These are phyloP conservation scores for Haemorhous mexicanus DNA, from an alignment of 2,113 vertebrate genomes.

Conservation along the genomic window DNA sequence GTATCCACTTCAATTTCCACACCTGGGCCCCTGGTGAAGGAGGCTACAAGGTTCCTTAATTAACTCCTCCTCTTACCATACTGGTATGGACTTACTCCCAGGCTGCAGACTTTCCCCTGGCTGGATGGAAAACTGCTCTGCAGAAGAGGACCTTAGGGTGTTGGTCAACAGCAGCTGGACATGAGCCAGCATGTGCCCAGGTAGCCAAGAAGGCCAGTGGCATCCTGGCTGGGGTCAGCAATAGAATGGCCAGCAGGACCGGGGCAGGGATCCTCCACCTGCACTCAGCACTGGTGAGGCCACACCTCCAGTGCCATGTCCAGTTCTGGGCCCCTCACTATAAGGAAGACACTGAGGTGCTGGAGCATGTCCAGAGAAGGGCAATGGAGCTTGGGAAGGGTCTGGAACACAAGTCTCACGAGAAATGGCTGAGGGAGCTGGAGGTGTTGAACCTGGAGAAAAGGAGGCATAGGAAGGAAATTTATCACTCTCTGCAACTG, in stretches of 20 bases:
- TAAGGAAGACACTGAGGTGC: not conserved
- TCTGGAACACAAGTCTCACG: not conserved
- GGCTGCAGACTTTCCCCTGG: not conserved
- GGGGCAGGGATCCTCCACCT: fast-evolving
- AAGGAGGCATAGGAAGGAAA: not conserved
- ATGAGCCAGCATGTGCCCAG: not conserved
- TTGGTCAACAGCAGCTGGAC: fast-evolving
- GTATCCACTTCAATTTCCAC: not conserved
- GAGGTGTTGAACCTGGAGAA: not conserved
- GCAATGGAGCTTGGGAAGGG: not conserved
- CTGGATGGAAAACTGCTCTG: not conserved
- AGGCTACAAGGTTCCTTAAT: not conserved
- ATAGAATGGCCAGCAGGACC: not conserved
- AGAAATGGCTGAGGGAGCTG: not conserved
- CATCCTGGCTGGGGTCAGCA: not conserved
- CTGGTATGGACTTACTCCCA: fast-evolving
- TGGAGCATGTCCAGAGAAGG: not conserved
- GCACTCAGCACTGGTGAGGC: not conserved
- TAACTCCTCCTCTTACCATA: not conserved
- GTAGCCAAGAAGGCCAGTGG: not conserved
- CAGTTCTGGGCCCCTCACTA: not conserved
- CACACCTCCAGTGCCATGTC: fast-evolving
- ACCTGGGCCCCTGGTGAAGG: fast-evolving
- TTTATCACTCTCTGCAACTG: not conserved
- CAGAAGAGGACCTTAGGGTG: not conserved